phyloP scores from a whole-genome alignment of 2,797 vertebrate genomes.

The Nyctalus aviator region DNA sequence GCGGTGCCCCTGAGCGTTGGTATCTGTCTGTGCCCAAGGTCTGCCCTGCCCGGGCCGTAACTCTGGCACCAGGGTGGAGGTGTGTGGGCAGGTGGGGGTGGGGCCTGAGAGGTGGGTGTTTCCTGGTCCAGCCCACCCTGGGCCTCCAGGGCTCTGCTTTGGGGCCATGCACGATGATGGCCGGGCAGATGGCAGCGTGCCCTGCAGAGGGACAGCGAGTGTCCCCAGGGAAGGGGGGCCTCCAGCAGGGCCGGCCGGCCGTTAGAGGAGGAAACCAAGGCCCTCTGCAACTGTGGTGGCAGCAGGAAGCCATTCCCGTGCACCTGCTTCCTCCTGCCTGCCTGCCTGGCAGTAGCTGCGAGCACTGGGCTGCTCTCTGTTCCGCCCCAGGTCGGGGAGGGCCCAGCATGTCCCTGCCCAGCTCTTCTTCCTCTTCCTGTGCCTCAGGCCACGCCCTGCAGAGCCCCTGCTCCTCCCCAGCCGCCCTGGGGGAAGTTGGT shows the following conservation, averaged over 20 bases:
- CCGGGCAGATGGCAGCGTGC: conserved; percentile 2
- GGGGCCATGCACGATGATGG: not conserved
- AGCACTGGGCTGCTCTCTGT: conserved; percentile 61
- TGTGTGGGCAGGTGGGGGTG: not conserved
- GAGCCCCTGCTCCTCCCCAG: not conserved
- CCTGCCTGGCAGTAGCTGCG: not conserved
- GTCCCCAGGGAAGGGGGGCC: conserved; percentile 15
- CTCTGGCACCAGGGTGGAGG: not conserved
- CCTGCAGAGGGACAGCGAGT: not conserved
- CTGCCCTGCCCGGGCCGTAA: conserved; percentile 5
- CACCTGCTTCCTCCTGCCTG: conserved; percentile 80
- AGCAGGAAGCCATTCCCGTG: conserved; percentile 74
- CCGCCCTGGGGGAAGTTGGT: not conserved
- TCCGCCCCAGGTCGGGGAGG: not conserved
- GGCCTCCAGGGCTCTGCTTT: not conserved
- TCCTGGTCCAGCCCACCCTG: not conserved
- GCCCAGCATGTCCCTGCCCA: not conserved
- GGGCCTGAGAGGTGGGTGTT: not conserved
- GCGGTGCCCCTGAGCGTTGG: not conserved
- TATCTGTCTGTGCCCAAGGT: conserved; percentile 24
- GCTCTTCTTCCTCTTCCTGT: not conserved
- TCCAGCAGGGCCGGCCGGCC: not conserved
- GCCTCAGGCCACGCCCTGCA: conserved; percentile 24
- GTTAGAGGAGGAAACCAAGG: conserved; percentile 64
- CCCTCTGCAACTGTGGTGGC: conserved; percentile 40